These are phyloP conservation scores for Miltochrista miniata DNA, from an alignment of 2,888 invertebrate genomes.

Conservation along the genomic window DNA sequence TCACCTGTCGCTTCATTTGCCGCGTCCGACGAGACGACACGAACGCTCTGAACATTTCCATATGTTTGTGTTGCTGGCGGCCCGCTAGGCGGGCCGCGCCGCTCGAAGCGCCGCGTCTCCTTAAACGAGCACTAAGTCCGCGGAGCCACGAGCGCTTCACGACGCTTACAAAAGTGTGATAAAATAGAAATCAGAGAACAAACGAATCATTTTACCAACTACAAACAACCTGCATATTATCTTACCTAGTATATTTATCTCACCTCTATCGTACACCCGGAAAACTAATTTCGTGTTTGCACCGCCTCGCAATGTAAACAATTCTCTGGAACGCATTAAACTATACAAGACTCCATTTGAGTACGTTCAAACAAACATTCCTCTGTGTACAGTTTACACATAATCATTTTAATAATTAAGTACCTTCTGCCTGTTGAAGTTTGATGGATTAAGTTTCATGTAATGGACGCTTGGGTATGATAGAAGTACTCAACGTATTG, in stretches of 20 bases:
- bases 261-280: slow-evolving; percentile 16
- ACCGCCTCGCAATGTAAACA: slow-evolving; percentile 32
- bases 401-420: slow-evolving; percentile 27
- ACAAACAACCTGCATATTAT: neutral
- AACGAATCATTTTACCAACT: neutral
- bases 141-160: too few relatives aligned
- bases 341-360: slow-evolving; percentile 39
- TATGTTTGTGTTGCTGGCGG: too few relatives aligned
- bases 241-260: neutral
- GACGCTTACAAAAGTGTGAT: too few relatives aligned
- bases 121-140: too few relatives aligned
- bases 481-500: neutral
- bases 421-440: slow-evolving; percentile 5
- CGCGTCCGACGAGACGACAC: too few relatives aligned
- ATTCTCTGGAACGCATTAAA: slow-evolving; percentile 39
- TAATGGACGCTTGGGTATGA: neutral
- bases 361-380: slow-evolving; percentile 30
- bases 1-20: too few relatives aligned
- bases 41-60: too few relatives aligned
- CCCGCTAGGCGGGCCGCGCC: too few relatives aligned
- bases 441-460: slow-evolving; percentile 13
- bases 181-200: too few relatives aligned
- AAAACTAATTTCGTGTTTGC: slow-evolving; percentile 39
- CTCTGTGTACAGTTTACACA: slow-evolving; percentile 23
- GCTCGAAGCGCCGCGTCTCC: too few relatives aligned